Evolutionary conservation across 2,888 invertebrate genomes (phyloP).

Genomic region (Agriopis marginaria): DNA sequence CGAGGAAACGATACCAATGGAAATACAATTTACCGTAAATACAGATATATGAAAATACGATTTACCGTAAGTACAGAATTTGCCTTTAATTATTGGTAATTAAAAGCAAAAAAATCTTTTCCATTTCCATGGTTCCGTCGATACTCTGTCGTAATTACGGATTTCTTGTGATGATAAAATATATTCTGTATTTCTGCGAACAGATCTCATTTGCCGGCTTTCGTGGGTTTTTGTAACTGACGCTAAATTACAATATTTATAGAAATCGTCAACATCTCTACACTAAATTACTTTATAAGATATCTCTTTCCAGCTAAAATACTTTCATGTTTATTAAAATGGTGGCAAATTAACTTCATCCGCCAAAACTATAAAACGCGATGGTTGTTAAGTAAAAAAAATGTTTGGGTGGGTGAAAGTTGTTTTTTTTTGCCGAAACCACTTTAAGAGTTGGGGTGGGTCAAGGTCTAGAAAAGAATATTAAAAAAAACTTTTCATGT

Average conservation of each 20-base stretch:
- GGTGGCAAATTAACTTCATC: not conserved
- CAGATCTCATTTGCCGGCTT: constrained; percentile 9
- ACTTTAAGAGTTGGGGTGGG: too few species aligned
- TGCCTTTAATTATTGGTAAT: not conserved
- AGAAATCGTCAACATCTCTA: constrained; percentile 6
- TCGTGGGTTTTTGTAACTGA: not conserved
- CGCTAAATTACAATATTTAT: constrained; percentile 11
- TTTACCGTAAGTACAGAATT: not conserved
- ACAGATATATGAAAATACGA: not conserved
- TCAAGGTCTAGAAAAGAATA: too few species aligned
- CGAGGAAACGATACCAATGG: constrained; percentile 1
- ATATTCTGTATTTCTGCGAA: constrained; percentile 14
- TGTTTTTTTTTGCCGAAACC: too few species aligned
- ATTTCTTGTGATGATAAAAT: constrained; percentile 7
- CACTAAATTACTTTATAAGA: constrained; percentile 1
- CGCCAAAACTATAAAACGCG: too few species aligned
- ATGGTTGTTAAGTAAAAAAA: too few species aligned
- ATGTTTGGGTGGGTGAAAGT: too few species aligned
- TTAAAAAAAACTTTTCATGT: too few species aligned
- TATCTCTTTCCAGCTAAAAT: not conserved
- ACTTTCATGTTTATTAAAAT: not conserved
- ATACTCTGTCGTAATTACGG: not conserved
- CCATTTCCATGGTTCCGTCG: constrained; percentile 1
- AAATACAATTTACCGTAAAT: not conserved
- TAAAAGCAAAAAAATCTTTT: constrained; percentile 2